Base-by-base conservation (phyloP, 2,888 invertebrate genomes). In the Leucoptera coffeella region DNA sequence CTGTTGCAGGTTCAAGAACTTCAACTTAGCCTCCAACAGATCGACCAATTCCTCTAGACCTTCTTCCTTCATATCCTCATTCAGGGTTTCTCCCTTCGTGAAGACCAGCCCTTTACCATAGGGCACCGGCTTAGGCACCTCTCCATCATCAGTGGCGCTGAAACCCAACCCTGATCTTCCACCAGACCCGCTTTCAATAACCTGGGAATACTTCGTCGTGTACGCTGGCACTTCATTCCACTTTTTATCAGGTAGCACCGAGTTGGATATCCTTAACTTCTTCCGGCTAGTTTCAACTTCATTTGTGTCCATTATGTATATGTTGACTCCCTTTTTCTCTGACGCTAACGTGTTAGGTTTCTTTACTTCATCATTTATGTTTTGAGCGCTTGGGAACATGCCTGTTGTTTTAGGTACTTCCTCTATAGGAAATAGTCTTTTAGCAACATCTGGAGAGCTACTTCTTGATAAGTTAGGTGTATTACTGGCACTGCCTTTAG, bases 111-210 rank as follows among this genome's bases (percentile, higher is more conserved):
- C 15, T 32, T 7, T 65, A 0, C 67, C 67, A 30, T 67, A 67
- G 29, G 38, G 51, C 2, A 65, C 47, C 0, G 59, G 56, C 20
- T 50, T 56, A 36, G 36, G 38, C 2, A 29, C 38, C 4, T 32
- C 40, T n/a, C 25, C 30, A 4, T 45, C 53, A 3, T 49, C 49
- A 2, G 52, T 52, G 30, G 56, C 49, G 30, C 41, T 53, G 25
- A 73, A 74, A 0, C 74, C 74, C 35, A 74, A 42, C 2, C 74
- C 74, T 3, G 64, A 60, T 20, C 71, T 45, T 33, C 67, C 71
- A n/a, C 43, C 50, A 1, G 58, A 54, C 32, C 62, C 59, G 0
- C 60, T 62, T 37, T 73, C 73, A 10, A 69, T 57, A 28, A 49
- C 52, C 22, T 65, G 56, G 0, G 64, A 55, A 40, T 73, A 73